A percentile compares a stretch with the other conserved stretches of the same genome.
phyloP scores from a whole-genome alignment of 2,888 invertebrate species.

The Aleiodes alternator region DNA sequence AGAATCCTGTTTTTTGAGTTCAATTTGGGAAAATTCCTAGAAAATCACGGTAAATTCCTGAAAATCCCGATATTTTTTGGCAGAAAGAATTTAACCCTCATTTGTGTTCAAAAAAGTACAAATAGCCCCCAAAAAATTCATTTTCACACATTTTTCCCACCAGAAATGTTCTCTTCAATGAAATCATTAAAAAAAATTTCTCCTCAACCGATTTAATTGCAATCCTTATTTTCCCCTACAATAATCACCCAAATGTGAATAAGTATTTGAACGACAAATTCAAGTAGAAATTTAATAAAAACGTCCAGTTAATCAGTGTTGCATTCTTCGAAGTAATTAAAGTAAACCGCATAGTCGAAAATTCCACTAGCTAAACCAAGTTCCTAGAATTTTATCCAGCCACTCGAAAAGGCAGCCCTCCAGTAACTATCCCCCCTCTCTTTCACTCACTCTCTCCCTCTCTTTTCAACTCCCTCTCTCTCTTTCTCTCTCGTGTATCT shows the following conservation, averaged over 20 bases:
- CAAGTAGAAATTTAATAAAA: slow-evolving; percentile 17
- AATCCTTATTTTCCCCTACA: too few relatives aligned
- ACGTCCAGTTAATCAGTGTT: slow-evolving; percentile 35
- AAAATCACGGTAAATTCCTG: too few relatives aligned
- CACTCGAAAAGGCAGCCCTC: slow-evolving; percentile 36
- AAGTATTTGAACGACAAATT: not conserved
- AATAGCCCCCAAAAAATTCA: too few relatives aligned
- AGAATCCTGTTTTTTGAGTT: too few relatives aligned
- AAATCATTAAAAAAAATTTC: too few relatives aligned
- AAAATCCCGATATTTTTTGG: too few relatives aligned
- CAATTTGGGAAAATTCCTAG: too few relatives aligned
- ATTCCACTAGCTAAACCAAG: slow-evolving; percentile 19
- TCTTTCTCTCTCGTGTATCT: slow-evolving; percentile 8
- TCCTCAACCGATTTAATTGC: not conserved
- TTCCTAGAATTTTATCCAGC: slow-evolving; percentile 38
- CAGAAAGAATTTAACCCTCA: too few relatives aligned
- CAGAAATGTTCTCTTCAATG: too few relatives aligned
- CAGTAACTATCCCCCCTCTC: slow-evolving; percentile 3
- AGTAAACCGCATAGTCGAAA: slow-evolving; percentile 27
- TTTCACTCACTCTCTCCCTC: slow-evolving; percentile 26
- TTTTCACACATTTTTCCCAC: too few relatives aligned
- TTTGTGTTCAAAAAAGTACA: too few relatives aligned
- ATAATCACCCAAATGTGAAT: not conserved
- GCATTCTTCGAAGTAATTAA: slow-evolving; percentile 33
- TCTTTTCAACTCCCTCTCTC: slow-evolving; percentile 2